Base-by-base conservation (phyloP, 2,797 vertebrate genomes). In the Ciconia nigra region DNA sequence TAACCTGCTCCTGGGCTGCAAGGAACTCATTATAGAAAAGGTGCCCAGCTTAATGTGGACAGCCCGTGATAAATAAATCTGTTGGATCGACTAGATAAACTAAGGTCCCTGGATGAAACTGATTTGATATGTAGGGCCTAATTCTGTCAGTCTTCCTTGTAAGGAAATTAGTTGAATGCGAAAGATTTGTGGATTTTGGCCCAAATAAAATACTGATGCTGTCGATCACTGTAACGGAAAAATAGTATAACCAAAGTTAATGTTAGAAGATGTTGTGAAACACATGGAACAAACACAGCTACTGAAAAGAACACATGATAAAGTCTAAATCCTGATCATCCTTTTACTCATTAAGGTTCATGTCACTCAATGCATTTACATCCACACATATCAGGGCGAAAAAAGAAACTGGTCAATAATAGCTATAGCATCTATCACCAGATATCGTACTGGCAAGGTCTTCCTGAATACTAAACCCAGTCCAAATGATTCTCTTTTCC, bases 21-120 rank as follows among this genome's bases (percentile, higher is more conserved):
- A 84, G 80, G 88, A 93, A 94, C 77, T 94, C 86, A 89, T 80
- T 80, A 88, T 5, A 91, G 59, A 85, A 83, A 89, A 81, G 37
- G 71, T 72, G 81, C 69, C 70, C 71, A 85, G 89, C 58, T 94
- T 83, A 71, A 90, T 1, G 2, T 52, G 63, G 77, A 72, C 8
- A 18, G 67, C 37, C 28, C 63, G 49, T 74, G 90, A 94, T 87
- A 96, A 96, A 96, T 63, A 89, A 95, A 95, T 90, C 67, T 90
- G 69, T 55, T 89, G 67, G 82, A 90, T 77, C 5, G 16, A 70
- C 35, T 16, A 69, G 83, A 94, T 90, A 96, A 94, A 91, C 29
- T 55, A 52, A 91, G 52, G 83, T 20, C 51, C 69, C 37, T 1
- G 20, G 62, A 94, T 54, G 79, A 95, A 84, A 66, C 29, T 57